Base-by-base conservation (phyloP, 1,140 invertebrate genomes). In the Frieseomelitta varia region DNA sequence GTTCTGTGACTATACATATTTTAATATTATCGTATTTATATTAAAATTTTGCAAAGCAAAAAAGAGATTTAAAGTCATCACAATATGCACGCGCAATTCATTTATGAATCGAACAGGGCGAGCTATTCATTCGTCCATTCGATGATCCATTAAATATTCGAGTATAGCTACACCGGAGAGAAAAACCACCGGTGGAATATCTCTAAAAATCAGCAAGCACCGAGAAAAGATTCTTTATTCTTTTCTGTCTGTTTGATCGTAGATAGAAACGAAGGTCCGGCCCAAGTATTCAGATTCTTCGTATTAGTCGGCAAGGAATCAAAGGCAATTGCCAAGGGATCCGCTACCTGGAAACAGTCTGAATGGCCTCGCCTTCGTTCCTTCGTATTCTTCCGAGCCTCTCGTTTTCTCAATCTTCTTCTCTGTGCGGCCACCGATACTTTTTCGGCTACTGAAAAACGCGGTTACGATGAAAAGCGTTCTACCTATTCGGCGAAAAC, bases 251-350 rank as follows among this genome's bases (percentile, higher is more conserved):
- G 12, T 61, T 67, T 56, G 51, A 58, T 58, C 30, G 24, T 76
- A 67, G 79, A 85, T 39, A 47, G 34, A 69, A 47, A 55, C 63
- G 53, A 78, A 58, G 76, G 47, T 53, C 76, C 63, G 30, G 24
- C n/a, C 39, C 0, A 11, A 56, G 86, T 71, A 89, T 90, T 91
- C 82, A 85, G 79, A 89, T 89, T 84, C 69, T 73, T 82, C 75
- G 86, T 90, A 87, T 90, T 90, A 90, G 79, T 71, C 53, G 73
- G 39, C 39, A 79, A 86, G 79, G 84, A 91, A 91, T 91, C 85
- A 91, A 88, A 88, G 73, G 73, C 81, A 80, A 91, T 91, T 87
- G 90, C 81, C 65, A 79, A 85, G 84, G 87, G 85, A 88, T 87
- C 69, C 79, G 47, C 68, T 71, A 83, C 65, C 61, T 74, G 68